Conservation (phyloP, 2,113 vertebrate genomes). For the Varanus komodoensis region DNA sequence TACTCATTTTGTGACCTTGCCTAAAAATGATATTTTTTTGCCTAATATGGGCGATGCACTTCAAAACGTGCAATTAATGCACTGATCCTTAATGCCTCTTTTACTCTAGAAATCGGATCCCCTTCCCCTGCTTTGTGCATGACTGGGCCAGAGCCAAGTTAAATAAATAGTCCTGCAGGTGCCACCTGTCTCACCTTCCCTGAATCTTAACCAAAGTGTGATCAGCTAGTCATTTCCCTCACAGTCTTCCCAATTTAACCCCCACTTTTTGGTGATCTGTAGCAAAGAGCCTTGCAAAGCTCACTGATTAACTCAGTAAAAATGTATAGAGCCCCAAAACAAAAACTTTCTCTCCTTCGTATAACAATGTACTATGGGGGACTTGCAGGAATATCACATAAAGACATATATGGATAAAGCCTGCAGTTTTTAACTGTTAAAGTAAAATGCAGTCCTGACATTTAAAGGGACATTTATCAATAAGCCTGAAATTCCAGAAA, state of each 20-base stretch:
- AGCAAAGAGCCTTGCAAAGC: not conserved
- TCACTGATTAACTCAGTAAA: not conserved
- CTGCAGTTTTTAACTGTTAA: not conserved
- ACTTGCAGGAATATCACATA: not conserved
- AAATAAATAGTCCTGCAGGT: not conserved
- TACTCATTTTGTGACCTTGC: too few relatives aligned
- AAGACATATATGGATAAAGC: slow-evolving; percentile 24
- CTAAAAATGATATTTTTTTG: too few relatives aligned
- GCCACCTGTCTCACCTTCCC: not conserved
- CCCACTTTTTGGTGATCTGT: not conserved
- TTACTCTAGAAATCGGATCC: not conserved
- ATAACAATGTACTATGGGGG: not conserved
- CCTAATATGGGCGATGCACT: too few relatives aligned
- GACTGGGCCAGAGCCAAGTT: not conserved
- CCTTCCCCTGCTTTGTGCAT: not conserved
- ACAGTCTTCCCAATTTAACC: not conserved
- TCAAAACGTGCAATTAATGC: too few relatives aligned
- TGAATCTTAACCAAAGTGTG: not conserved
- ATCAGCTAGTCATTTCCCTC: not conserved
- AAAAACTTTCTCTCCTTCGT: not conserved
- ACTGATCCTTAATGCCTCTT: not conserved
- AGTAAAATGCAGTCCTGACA: slow-evolving; percentile 25
- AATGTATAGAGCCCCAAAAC: not conserved
- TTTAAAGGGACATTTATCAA: slow-evolving; percentile 56
- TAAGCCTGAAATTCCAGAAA: slow-evolving; percentile 32